Conservation (phyloP, 2,888 invertebrate genomes). For the Eucera pruinosa region DNA sequence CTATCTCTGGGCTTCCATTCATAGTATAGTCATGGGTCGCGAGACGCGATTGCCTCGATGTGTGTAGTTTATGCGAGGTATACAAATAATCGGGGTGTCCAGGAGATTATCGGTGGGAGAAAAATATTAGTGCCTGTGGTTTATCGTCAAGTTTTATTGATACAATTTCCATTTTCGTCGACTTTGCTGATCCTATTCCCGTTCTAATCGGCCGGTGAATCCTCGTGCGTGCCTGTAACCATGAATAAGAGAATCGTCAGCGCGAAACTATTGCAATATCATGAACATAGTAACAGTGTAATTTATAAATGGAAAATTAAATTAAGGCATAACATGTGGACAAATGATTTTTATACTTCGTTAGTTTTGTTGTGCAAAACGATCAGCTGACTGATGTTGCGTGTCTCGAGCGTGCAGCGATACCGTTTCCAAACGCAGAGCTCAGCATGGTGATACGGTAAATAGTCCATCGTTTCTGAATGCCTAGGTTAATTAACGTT, state of each 20-base stretch:
- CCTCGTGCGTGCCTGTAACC: conserved; percentile 41
- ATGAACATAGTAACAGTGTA: conserved; percentile 58
- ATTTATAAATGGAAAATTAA: conserved; percentile 64
- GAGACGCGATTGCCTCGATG: conserved; percentile 32
- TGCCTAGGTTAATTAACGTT: conserved; percentile 57
- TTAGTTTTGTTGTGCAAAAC: conserved; percentile 47
- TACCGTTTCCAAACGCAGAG: conserved; percentile 81
- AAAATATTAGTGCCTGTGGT: conserved; percentile 37
- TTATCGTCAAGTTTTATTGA: conserved; percentile 27
- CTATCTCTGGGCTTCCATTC: conserved; percentile 9
- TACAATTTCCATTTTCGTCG: background rate
- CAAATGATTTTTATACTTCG: conserved; percentile 63
- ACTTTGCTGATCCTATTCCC: conserved; percentile 4
- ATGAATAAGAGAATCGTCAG: conserved; percentile 53
- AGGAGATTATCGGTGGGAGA: conserved; percentile 43
- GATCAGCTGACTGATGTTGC: conserved; percentile 77
- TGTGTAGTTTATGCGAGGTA: conserved; percentile 50
- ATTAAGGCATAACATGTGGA: conserved; percentile 53
- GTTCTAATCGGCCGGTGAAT: no score
- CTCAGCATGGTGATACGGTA: conserved; percentile 83
- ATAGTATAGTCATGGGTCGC: background rate
- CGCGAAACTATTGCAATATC: conserved; percentile 50
- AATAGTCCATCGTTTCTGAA: conserved; percentile 54
- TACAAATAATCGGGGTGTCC: conserved; percentile 54
- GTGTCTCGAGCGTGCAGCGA: conserved; percentile 77